Conservation (phyloP, 2,888 invertebrate species). For the Lasioglossum marginatum region DNA sequence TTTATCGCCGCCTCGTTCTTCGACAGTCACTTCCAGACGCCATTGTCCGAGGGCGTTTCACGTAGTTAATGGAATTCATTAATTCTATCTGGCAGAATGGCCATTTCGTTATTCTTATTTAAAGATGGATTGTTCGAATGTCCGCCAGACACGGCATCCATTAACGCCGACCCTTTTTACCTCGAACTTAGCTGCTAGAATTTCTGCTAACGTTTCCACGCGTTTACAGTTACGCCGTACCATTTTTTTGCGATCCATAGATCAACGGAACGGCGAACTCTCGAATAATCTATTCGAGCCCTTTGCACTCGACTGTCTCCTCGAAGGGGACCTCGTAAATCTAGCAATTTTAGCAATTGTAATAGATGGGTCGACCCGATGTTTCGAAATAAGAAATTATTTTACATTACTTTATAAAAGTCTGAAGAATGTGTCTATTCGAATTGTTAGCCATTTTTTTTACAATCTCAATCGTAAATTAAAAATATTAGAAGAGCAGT, state of each 20-base stretch:
- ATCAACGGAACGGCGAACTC: background rate
- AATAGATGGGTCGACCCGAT: background rate
- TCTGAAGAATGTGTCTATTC: background rate
- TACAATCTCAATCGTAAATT: background rate
- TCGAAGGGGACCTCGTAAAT: background rate
- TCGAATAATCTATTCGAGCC: background rate
- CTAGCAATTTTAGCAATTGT: background rate
- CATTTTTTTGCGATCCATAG: background rate
- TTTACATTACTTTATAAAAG: background rate
- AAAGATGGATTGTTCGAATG: slow-evolving; percentile 49
- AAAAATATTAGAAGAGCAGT: background rate
- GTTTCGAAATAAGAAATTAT: background rate
- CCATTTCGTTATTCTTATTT: slow-evolving; percentile 49
- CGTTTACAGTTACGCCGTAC: background rate
- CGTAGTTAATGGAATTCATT: slow-evolving; percentile 45
- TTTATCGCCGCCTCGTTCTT: slow-evolving; percentile 11
- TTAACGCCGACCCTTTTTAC: slow-evolving; percentile 40
- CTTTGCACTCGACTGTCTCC: background rate
- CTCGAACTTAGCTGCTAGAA: background rate
- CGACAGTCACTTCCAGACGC: background rate
- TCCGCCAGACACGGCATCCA: slow-evolving; percentile 31
- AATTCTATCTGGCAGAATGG: slow-evolving; percentile 28
- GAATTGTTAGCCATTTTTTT: background rate
- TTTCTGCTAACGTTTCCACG: slow-evolving; percentile 17
- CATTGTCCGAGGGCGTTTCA: slow-evolving; percentile 1